A percentile compares a stretch with the other conserved stretches of the same genome.
Conservation (phyloP, 2,888 invertebrate genomes). For the Willowsia nigromaculata region DNA sequence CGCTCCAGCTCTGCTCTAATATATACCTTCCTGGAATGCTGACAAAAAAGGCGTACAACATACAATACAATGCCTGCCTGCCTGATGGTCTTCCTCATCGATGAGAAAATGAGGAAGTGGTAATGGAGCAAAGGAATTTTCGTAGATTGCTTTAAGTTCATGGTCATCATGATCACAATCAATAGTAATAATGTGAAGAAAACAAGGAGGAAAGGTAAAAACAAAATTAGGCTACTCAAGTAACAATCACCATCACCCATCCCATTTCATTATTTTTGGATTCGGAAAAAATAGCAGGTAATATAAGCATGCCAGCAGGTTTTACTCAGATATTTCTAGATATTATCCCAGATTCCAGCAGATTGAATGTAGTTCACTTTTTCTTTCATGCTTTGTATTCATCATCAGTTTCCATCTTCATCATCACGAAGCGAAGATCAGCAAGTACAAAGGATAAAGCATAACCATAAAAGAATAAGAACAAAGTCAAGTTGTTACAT, state of each 20-base stretch:
- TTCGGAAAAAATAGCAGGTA: not conserved
- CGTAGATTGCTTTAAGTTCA: conserved; percentile 1
- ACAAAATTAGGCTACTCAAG: conserved; percentile 31
- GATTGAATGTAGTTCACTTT: not conserved
- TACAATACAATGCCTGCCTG: not conserved
- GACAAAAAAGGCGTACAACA: not conserved
- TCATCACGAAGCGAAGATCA: not conserved
- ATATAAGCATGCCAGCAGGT: not conserved
- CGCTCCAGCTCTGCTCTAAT: not conserved
- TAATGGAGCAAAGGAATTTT: conserved; percentile 15
- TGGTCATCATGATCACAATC: conserved; percentile 2
- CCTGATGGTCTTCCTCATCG: not conserved
- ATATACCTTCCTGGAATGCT: not conserved
- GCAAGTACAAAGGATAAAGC: not conserved
- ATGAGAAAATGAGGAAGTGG: not conserved
- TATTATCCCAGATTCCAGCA: not conserved
- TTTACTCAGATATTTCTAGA: not conserved
- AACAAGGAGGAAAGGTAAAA: conserved; percentile 9
- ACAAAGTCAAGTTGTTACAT: conserved; percentile 7
- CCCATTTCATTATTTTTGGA: not conserved
- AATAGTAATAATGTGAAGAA: not conserved
- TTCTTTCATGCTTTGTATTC: not conserved
- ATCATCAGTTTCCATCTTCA: not conserved
- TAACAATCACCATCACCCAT: not conserved
- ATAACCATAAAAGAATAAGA: not conserved